phyloP scores from a whole-genome alignment of 2,888 invertebrate species.

The Microctonus brassicae region DNA sequence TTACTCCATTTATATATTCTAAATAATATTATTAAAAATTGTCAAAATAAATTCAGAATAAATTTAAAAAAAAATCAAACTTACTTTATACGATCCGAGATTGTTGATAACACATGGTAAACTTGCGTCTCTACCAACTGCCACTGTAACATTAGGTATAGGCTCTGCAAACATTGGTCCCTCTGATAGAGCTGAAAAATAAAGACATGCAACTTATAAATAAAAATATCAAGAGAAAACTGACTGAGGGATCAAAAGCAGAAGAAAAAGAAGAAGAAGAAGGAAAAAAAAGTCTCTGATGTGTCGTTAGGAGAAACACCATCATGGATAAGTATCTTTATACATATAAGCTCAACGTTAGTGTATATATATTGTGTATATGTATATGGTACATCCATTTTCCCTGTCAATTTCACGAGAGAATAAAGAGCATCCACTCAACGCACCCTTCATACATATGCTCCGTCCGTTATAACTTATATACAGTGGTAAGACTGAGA shows the following conservation, averaged over 20 bases:
- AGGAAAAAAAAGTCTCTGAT: conserved; percentile 11
- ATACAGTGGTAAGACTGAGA: background rate
- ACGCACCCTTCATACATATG: background rate
- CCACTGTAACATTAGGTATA: conserved; percentile 92
- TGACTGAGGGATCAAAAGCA: no score
- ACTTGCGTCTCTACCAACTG: conserved; percentile 89
- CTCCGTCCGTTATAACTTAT: no score
- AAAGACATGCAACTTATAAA: conserved; percentile 34
- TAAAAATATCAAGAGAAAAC: no score
- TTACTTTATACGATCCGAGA: conserved; percentile 89
- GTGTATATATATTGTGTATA: conserved; percentile 26
- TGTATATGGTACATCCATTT: conserved; percentile 39
- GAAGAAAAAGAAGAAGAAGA: no score
- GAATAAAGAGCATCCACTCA: conserved; percentile 39
- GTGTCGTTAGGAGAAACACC: conserved; percentile 2
- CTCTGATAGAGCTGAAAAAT: conserved; percentile 83
- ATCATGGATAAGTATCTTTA: conserved; percentile 29
- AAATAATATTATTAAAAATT: no score
- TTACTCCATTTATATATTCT: no score
- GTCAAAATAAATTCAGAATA: background rate
- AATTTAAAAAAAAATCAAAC: conserved; percentile 42
- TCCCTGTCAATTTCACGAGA: conserved; percentile 46
- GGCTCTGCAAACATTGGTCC: conserved; percentile 91
- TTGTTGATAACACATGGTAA: conserved; percentile 92
- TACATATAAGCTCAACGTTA: background rate